Conservation (phyloP, 2,797 vertebrate species). For the Ceyx erithaca region DNA sequence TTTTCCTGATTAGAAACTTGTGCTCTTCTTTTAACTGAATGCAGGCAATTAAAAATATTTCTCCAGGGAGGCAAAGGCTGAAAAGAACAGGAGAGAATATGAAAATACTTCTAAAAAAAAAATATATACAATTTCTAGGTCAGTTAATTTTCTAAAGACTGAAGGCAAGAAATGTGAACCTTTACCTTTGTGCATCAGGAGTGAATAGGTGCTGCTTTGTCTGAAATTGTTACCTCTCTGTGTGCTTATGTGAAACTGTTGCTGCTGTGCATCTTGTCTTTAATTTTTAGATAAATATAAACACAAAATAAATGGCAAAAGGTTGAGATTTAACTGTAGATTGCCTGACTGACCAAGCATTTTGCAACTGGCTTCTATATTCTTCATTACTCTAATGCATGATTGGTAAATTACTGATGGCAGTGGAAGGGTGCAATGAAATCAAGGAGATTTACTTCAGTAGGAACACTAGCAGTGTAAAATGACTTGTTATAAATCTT, state of each 20-base stretch:
- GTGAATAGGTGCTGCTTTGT: neutral
- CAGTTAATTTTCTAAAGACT: constrained; percentile 19
- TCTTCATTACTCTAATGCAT: neutral
- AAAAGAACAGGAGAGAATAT: neutral
- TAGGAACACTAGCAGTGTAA: neutral
- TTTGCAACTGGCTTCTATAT: neutral
- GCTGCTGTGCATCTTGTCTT: neutral
- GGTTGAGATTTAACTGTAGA: neutral
- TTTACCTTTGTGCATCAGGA: neutral
- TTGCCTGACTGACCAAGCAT: neutral
- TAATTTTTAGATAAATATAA: neutral
- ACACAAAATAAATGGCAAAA: neutral
- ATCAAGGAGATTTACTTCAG: neutral
- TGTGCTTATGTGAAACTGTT: neutral
- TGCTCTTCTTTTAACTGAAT: constrained; percentile 16
- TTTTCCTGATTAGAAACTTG: constrained; percentile 14
- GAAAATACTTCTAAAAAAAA: neutral
- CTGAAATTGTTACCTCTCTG: neutral
- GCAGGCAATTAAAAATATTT: constrained; percentile 44
- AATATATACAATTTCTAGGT: neutral
- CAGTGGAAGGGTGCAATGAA: neutral
- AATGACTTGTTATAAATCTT: neutral
- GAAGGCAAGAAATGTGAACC: neutral
- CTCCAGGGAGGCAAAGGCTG: neutral
- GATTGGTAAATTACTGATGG: neutral